Base-by-base conservation (phyloP, 2,888 invertebrate species). In the Sericinus montela region DNA sequence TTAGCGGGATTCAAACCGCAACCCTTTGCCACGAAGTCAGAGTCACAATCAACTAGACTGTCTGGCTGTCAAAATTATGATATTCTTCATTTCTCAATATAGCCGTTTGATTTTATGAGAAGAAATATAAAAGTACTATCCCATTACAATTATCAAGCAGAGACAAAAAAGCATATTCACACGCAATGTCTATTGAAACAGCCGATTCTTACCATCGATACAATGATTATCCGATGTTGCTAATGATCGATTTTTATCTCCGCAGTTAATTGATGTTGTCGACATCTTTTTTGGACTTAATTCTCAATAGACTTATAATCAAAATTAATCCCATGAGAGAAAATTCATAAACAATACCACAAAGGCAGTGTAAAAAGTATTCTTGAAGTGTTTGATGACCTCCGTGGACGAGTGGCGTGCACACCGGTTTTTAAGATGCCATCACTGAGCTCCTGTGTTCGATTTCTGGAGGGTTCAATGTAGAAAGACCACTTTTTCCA, bases 111-210 rank as follows among this genome's bases (percentile, higher is more conserved):
- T 19, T 43, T 35, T 32, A 43, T 43, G 25, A n/a, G 25, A 43
- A 28, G 15, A 15, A 35, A 43, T 11, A 39, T 25, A 25, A 45
- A 39, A 39, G 1, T 14, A 15, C 45, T 39, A 34, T 39, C 37
- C 5, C 23, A 32, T 46, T 46, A 46, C 34, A 34, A 46, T 34
- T 14, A 30, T 14, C 16, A n/a, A 36, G 16, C 45, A 15, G n/a
- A 15, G 8, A 35, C 29, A 47, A 47, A 36, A 41, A 47, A 25
- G 7, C n/a, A 19, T 25, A 41, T 51, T 29, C 45, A 46, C 45
- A 36, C 36, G 30, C 29, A 48, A 49, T 51, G 13, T 32, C 19
- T 10, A 30, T 13, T 38, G 13, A n/a, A 13, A 19, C 10, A 19
- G 16, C 41, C 13, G 16, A 34, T 32, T 34, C 25, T 10, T n/a